Base-by-base conservation (phyloP, 2,797 vertebrate genomes). In the Phataginus tricuspis region DNA sequence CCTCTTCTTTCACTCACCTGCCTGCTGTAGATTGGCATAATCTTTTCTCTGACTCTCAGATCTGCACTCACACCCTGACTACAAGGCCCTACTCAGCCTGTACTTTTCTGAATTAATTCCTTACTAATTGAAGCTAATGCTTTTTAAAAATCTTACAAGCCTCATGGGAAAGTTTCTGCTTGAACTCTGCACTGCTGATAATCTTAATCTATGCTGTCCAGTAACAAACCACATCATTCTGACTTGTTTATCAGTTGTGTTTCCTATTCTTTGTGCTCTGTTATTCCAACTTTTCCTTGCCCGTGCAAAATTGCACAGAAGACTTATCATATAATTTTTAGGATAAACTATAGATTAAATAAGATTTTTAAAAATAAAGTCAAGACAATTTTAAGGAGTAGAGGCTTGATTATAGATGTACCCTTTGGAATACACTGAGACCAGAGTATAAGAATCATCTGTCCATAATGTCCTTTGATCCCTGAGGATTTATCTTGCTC, bases 151-250 rank as follows among this genome's bases (percentile, higher is more conserved):
- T 21, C 29, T n/a, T 69, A n/a, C 27, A 29, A 69, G 64, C 80
- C 74, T 74, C 91, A 94, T 95, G 96, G 95, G 97, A 98, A 97
- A 88, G 66, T 93, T 74, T 82, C 59, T 79, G 53, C 77, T 16
- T 97, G 96, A 97, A 93, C 97, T 96, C 94, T 94, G 86, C 31
- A 53, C 31, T 88, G 85, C 96, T 84, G 97, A 97, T 97, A 96
- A 97, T 89, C 63, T 94, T 92, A 94, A 84, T 55, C 68, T 96
- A 49, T 37, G 89, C 42, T 39, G 74, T 37, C 78, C 91, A 93
- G 31, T 94, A 87, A 97, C 93, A 64, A 19, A 53, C 66, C 63
- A 72, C 55, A 94, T 18, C 78, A 83, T 66, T 95, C 42, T 72
- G 74, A 74, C 69, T 97, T 87, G 85, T 92, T 97, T 97, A 97